phyloP scores from a whole-genome alignment of 2,797 vertebrate genomes.

The Leptatherina wallacei region DNA sequence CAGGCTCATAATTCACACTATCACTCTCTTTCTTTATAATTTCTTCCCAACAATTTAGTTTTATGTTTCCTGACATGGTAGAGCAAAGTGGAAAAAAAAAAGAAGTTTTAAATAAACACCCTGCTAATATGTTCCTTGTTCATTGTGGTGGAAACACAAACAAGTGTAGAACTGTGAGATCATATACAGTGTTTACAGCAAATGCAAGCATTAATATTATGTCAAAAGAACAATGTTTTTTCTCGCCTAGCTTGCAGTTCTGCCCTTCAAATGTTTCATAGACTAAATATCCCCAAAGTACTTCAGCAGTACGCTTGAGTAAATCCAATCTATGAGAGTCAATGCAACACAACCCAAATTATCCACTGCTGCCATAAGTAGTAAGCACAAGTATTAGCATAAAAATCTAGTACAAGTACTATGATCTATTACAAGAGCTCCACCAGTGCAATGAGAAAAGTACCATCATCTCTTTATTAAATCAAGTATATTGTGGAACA shows the following conservation, averaged over 20 bases:
- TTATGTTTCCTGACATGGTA: background rate
- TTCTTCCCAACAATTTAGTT: background rate
- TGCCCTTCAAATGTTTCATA: constrained; percentile 15
- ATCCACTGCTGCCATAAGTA: background rate
- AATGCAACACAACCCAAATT: background rate
- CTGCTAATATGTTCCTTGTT: background rate
- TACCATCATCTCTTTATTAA: constrained; percentile 30
- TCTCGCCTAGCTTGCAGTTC: constrained; percentile 21
- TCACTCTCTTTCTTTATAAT: background rate
- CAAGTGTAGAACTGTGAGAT: background rate
- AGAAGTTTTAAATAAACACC: constrained; percentile 10
- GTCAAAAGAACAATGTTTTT: background rate
- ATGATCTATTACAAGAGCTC: constrained; percentile 14
- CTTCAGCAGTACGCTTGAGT: constrained; percentile 8
- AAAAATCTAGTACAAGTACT: background rate
- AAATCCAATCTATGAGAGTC: constrained; percentile 1
- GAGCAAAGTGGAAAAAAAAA: constrained; percentile 1
- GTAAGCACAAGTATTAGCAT: constrained; percentile 1
- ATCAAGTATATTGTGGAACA: constrained; percentile 33
- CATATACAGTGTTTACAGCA: background rate
- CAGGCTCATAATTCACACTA: constrained; percentile 2
- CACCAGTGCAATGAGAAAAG: constrained; percentile 48
- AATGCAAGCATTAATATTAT: constrained; percentile 3
- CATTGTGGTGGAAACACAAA: background rate
- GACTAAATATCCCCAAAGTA: constrained; percentile 13